Percentiles rank a stretch among this genome's conserved stretches.
Conservation (phyloP, 1,140 invertebrate species). For the Ceratosolen fusciceps region DNA sequence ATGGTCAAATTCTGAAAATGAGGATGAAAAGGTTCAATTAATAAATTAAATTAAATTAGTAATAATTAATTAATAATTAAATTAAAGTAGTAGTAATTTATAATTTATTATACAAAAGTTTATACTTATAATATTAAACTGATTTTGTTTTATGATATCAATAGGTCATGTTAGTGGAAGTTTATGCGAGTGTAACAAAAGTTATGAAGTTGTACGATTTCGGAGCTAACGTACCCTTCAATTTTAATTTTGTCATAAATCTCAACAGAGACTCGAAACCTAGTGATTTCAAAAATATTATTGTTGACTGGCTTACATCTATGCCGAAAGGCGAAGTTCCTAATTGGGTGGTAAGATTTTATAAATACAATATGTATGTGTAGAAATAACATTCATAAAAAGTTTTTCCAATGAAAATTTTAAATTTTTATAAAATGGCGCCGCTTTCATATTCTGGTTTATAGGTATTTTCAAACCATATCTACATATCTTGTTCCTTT, state of each 20-base stretch:
- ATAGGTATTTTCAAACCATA: too few relatives aligned
- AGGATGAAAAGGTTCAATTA: conserved; percentile 34
- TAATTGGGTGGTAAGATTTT: conserved; percentile 71
- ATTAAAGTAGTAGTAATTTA: too few relatives aligned
- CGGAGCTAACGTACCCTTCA: conserved; percentile 75
- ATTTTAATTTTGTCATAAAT: conserved; percentile 70
- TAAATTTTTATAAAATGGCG: too few relatives aligned
- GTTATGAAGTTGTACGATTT: conserved; percentile 75
- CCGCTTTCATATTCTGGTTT: too few relatives aligned
- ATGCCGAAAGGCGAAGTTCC: conserved; percentile 64
- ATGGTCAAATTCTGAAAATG: conserved; percentile 37
- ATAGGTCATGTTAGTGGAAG: conserved; percentile 73
- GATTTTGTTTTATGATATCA: neutral
- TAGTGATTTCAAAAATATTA: conserved; percentile 60
- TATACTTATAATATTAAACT: neutral
- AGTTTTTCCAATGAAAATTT: too few relatives aligned
- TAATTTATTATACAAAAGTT: too few relatives aligned
- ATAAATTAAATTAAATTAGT: neutral
- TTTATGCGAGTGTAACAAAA: conserved; percentile 68
- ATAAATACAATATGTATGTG: neutral
- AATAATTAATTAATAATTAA: too few relatives aligned
- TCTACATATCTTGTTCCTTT: too few relatives aligned
- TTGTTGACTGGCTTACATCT: conserved; percentile 70
- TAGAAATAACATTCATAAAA: too few relatives aligned
- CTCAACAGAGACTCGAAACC: conserved; percentile 64